These are phyloP conservation scores for Melanostigma gelatinosum DNA, from an alignment of 2,113 vertebrate species.

Conservation along the genomic window DNA sequence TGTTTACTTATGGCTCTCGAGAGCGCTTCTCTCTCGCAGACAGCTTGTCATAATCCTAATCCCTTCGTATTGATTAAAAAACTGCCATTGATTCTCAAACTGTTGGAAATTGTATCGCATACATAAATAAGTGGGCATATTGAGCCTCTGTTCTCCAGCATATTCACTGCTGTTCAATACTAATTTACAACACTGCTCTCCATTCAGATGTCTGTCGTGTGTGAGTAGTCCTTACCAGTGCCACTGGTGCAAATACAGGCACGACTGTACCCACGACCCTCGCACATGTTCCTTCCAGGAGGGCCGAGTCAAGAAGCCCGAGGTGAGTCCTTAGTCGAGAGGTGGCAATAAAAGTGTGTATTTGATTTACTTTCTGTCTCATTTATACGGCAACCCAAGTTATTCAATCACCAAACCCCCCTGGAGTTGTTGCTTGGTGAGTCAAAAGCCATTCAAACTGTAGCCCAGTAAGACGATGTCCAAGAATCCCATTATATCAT, in stretches of 20 bases:
- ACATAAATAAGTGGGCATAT: slow-evolving; percentile 31
- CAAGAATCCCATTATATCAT: not conserved
- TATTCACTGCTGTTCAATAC: slow-evolving; percentile 8
- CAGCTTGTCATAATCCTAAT: slow-evolving; percentile 8
- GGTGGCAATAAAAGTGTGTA: not conserved
- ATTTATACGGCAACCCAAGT: not conserved
- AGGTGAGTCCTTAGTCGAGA: slow-evolving; percentile 79
- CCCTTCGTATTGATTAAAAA: slow-evolving; percentile 6
- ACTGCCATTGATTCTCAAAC: not conserved
- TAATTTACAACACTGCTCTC: slow-evolving; percentile 15
- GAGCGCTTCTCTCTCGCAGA: slow-evolving; percentile 1
- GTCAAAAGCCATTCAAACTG: slow-evolving; percentile 6
- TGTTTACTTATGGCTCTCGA: not conserved
- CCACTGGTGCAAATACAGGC: slow-evolving; percentile 99
- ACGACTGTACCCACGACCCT: slow-evolving; percentile 96
- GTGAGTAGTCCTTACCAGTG: slow-evolving; percentile 96
- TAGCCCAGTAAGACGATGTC: slow-evolving; percentile 14
- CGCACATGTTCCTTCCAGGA: slow-evolving; percentile 97
- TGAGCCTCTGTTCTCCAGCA: slow-evolving; percentile 16
- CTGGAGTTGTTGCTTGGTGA: not conserved
- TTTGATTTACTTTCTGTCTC: not conserved
- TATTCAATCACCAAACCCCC: not conserved
- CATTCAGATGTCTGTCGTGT: slow-evolving; percentile 91
- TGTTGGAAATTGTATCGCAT: slow-evolving; percentile 7
- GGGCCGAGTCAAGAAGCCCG: slow-evolving; percentile 92